A percentile compares a stretch with the other conserved stretches of the same genome.
These are phyloP conservation scores for Lasiommata megera DNA, from an alignment of 2,888 invertebrate species.

Conservation along the genomic window DNA sequence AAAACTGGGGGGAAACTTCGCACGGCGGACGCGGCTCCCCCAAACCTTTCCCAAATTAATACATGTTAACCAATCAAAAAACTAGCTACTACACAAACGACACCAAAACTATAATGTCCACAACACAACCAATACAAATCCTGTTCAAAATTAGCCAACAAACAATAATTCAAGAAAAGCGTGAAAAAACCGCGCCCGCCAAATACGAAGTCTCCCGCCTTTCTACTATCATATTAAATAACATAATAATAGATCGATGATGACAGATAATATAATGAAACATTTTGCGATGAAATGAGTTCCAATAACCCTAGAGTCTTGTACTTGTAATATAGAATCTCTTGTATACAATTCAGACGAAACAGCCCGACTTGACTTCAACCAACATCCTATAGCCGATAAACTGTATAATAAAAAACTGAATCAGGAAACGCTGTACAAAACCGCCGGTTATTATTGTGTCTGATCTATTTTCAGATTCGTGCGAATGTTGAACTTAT, in stretches of 20 bases:
- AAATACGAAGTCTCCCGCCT: too few relatives aligned
- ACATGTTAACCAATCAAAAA: too few relatives aligned
- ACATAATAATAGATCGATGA: background rate
- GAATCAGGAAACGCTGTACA: constrained; percentile 50
- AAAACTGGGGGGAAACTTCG: too few relatives aligned
- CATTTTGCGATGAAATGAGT: constrained; percentile 2
- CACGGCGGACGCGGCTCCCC: too few relatives aligned
- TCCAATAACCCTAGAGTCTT: constrained; percentile 1
- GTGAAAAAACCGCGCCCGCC: too few relatives aligned
- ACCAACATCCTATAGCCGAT: constrained; percentile 22
- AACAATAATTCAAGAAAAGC: too few relatives aligned
- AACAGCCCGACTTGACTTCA: constrained; percentile 19
- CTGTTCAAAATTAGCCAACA: too few relatives aligned
- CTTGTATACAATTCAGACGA: constrained; percentile 17
- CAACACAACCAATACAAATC: too few relatives aligned
- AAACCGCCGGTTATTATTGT: constrained; percentile 49
- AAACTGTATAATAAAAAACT: constrained; percentile 35
- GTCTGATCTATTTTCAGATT: background rate
- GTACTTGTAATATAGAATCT: background rate
- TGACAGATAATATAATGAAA: constrained; percentile 3
- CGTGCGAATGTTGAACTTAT: constrained; percentile 15
- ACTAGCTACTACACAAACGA: too few relatives aligned
- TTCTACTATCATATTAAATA: background rate
- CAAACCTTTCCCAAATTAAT: too few relatives aligned
- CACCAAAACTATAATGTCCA: too few relatives aligned